A percentile compares a stretch with the other conserved stretches of the same genome.
Conservation (phyloP, 2,797 vertebrate genomes). For the Phylloscopus collybita region DNA sequence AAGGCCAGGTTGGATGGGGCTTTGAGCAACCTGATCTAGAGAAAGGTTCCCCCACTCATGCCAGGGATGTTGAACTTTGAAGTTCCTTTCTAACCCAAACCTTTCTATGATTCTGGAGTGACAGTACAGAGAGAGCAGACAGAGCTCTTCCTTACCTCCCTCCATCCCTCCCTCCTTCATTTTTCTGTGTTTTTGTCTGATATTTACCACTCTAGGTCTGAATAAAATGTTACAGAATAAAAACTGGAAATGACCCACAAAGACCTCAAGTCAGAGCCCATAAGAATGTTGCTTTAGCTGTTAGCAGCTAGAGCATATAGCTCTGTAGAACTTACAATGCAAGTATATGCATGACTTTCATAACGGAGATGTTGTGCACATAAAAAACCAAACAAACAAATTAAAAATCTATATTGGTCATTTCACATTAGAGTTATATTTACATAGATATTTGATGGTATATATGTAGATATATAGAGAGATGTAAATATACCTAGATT, state of each 20-base stretch:
- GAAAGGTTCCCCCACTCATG: accelerated
- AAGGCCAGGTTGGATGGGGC: background rate
- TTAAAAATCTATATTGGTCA: accelerated
- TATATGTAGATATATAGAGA: too few species aligned
- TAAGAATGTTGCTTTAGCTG: background rate
- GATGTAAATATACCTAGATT: background rate
- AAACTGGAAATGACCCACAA: background rate
- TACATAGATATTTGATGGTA: background rate
- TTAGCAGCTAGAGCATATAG: background rate
- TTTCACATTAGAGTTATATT: background rate
- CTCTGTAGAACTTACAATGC: background rate
- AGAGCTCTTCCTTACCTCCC: too few species aligned
- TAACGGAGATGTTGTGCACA: background rate
- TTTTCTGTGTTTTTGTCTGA: background rate
- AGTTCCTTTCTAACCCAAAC: background rate
- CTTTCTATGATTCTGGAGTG: background rate
- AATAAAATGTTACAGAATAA: background rate
- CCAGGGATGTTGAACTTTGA: accelerated
- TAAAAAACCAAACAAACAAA: background rate
- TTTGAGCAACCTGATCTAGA: background rate
- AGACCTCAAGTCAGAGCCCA: background rate
- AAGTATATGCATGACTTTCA: background rate
- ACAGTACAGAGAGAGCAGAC: background rate
- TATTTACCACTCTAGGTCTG: background rate
- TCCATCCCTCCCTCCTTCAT: too few species aligned